Conservation (phyloP, 2,113 vertebrate species). For the Pollimyrus isidori region DNA sequence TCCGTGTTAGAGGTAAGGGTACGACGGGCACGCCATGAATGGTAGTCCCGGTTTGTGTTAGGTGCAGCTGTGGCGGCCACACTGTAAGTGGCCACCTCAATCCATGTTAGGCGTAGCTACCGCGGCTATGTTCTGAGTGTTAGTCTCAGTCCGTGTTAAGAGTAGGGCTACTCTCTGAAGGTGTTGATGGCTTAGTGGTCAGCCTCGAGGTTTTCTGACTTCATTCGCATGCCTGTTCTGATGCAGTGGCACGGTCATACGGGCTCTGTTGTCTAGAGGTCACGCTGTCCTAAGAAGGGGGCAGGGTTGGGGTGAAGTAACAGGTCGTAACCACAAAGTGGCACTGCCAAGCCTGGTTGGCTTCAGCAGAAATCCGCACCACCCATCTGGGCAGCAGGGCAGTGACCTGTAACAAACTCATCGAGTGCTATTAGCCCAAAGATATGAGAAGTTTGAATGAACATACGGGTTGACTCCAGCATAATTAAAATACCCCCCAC, state of each 20-base stretch:
- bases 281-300: neutral
- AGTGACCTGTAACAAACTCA: neutral
- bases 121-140: neutral
- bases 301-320: neutral
- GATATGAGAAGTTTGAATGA: constrained; percentile 34
- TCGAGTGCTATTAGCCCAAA: neutral
- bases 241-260: neutral
- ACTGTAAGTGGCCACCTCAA: too few species aligned
- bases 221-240: neutral
- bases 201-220: neutral
- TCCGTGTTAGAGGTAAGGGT: neutral
- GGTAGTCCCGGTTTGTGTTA: neutral
- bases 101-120: neutral
- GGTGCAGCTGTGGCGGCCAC: too few species aligned
- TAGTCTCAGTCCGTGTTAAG: neutral
- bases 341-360: constrained; percentile 59
- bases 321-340: constrained; percentile 52
- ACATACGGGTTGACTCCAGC: constrained; percentile 71
- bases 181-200: neutral
- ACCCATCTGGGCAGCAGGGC: neutral
- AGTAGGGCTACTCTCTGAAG: neutral
- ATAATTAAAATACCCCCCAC: constrained; percentile 68
- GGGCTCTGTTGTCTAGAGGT: neutral
- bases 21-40: neutral
- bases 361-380: constrained; percentile 24